These are phyloP conservation scores for Andricus curvator DNA, from an alignment of 2,888 invertebrate genomes.

Conservation along the genomic window DNA sequence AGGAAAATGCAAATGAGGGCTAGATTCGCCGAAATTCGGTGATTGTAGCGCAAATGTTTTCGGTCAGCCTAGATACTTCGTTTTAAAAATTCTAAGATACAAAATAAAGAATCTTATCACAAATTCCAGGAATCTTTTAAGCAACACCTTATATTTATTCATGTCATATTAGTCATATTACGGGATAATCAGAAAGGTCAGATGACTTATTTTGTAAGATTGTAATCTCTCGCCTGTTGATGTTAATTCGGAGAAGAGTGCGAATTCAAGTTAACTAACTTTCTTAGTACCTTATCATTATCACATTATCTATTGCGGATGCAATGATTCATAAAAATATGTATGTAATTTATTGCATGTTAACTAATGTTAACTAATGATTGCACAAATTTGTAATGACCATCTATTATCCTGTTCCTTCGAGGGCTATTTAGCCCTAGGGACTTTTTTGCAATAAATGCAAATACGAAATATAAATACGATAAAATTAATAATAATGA, in stretches of 20 bases:
- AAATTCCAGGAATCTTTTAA: background rate
- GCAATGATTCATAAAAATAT: background rate
- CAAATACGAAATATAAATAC: too few relatives aligned
- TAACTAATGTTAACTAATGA: background rate
- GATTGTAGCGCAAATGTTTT: too few relatives aligned
- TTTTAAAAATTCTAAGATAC: background rate
- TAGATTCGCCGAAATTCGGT: too few relatives aligned
- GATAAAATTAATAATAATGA: background rate
- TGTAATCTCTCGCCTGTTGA: background rate
- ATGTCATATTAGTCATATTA: background rate
- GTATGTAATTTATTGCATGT: background rate
- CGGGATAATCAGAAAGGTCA: slow-evolving; percentile 10
- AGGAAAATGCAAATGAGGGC: too few relatives aligned
- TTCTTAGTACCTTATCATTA: slow-evolving; percentile 6
- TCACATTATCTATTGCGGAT: background rate
- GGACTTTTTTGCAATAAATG: too few relatives aligned
- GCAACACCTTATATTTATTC: background rate
- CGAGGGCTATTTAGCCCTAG: too few relatives aligned
- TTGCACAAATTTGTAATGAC: too few relatives aligned
- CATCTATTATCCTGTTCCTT: too few relatives aligned
- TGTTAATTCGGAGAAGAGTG: background rate
- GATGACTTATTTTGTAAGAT: slow-evolving; percentile 12
- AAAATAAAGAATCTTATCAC: slow-evolving; percentile 7
- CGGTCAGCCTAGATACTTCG: too few relatives aligned
- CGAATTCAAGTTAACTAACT: background rate